Conservation (phyloP, 2,113 vertebrate genomes). For the Chaenogobius annularis region DNA sequence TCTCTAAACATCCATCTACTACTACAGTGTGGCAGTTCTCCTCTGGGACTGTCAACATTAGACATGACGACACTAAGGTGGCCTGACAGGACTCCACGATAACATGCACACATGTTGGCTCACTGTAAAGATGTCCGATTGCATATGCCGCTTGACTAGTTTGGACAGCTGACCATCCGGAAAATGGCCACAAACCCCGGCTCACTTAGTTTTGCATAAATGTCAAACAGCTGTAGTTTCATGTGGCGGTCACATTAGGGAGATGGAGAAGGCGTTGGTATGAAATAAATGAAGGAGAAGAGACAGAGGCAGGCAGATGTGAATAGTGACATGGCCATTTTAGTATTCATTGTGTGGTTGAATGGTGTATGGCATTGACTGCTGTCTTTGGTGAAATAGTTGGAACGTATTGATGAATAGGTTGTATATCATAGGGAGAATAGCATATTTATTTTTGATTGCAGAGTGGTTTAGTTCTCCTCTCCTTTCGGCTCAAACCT, state of each 20-base stretch:
- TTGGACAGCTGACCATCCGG: constrained; percentile 44
- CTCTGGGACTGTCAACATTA: constrained; percentile 30
- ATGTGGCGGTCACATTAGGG: constrained; percentile 17
- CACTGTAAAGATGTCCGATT: constrained; percentile 53
- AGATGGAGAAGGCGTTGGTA: constrained; percentile 5
- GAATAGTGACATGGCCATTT: constrained; percentile 40
- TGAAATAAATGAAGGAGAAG: constrained; percentile 6
- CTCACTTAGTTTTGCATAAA: constrained; percentile 50
- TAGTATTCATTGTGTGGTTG: neutral
- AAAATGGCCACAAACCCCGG: constrained; percentile 38
- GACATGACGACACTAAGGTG: constrained; percentile 25
- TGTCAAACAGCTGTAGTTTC: constrained; percentile 51
- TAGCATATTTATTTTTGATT: neutral
- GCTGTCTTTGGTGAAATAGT: neutral
- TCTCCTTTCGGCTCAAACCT: neutral
- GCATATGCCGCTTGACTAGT: constrained; percentile 49
- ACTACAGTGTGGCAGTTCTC: constrained; percentile 7
- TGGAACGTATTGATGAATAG: constrained; percentile 1
- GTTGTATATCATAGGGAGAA: neutral
- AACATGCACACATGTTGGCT: constrained; percentile 49
- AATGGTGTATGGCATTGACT: neutral
- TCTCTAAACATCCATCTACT: constrained; percentile 18
- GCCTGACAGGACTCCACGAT: constrained; percentile 35
- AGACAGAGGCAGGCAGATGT: constrained; percentile 13
- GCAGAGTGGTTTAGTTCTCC: neutral